phyloP scores from a whole-genome alignment of 2,888 invertebrate species.

The Sicus ferrugineus region DNA sequence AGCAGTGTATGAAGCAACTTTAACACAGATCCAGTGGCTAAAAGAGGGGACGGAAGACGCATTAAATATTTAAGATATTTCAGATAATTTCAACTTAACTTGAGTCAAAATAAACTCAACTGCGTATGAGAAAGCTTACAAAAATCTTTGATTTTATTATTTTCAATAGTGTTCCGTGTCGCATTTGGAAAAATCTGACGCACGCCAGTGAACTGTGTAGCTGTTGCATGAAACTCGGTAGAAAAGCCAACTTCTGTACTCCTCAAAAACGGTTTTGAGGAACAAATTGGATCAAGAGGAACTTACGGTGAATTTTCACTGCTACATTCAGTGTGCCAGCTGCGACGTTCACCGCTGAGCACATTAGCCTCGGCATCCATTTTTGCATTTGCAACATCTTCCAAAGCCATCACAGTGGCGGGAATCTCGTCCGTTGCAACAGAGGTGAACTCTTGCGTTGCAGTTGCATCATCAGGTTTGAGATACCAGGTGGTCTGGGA shows the following conservation, averaged over 20 bases:
- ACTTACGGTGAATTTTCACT: constrained; percentile 42
- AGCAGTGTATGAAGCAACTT: background rate
- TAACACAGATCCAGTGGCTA: background rate
- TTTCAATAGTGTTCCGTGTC: too few species aligned
- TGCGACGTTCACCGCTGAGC: constrained; percentile 38
- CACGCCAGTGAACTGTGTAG: too few species aligned
- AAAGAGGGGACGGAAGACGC: too few species aligned
- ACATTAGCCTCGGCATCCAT: background rate
- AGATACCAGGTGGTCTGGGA: constrained; percentile 57
- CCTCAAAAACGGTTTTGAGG: too few species aligned
- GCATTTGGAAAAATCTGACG: too few species aligned
- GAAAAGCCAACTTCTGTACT: too few species aligned
- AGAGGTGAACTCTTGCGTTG: background rate
- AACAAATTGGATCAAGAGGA: background rate
- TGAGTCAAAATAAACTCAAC: too few species aligned
- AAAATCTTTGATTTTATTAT: too few species aligned
- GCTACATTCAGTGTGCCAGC: constrained; percentile 43
- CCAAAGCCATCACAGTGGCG: constrained; percentile 4
- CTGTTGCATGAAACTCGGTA: background rate
- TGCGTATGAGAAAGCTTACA: too few species aligned
- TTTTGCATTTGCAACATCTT: background rate
- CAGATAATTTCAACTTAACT: too few species aligned
- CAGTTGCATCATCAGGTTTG: constrained; percentile 41
- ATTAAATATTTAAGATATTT: too few species aligned
- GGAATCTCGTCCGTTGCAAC: background rate